Evolutionary conservation across 2,888 invertebrate species (phyloP).

Genomic region (Capitulum mitella): DNA sequence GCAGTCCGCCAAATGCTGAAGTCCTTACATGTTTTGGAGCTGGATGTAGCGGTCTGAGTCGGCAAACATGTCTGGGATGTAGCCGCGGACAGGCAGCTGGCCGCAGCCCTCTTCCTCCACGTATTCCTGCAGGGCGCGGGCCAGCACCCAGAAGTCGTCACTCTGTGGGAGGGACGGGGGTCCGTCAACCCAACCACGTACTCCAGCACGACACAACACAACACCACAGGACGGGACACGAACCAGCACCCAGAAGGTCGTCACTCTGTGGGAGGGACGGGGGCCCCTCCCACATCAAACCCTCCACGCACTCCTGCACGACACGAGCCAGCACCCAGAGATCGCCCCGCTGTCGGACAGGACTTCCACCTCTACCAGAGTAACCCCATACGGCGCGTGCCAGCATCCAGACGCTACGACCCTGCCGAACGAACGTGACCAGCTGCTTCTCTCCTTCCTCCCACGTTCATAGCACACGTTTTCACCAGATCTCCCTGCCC

Average conservation of each 20-base stretch:
- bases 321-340: conserved; percentile 93
- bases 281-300: not conserved
- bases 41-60: conserved; percentile 84
- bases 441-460: no score
- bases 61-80: conserved; percentile 92
- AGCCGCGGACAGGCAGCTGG: conserved; percentile 72
- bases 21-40: conserved; percentile 74
- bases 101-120: conserved; percentile 74
- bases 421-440: no score
- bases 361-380: not conserved
- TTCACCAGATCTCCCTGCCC: no score
- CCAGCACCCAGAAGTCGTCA: conserved; percentile 83
- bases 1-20: no score
- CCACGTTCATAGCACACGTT: no score
- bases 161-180: conserved; percentile 37
- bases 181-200: conserved; percentile 37
- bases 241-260: conserved; percentile 45
- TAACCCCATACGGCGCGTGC: not conserved
- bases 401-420: not conserved
- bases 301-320: conserved; percentile 72
- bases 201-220: not conserved
- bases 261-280: conserved; percentile 37
- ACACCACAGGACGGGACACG: conserved; percentile 47
- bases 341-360: conserved; percentile 42
- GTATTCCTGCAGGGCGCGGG: conserved; percentile 77